Evolutionary conservation across 1,140 invertebrate genomes (phyloP).

Genomic region (Metaphire vulgaris): DNA sequence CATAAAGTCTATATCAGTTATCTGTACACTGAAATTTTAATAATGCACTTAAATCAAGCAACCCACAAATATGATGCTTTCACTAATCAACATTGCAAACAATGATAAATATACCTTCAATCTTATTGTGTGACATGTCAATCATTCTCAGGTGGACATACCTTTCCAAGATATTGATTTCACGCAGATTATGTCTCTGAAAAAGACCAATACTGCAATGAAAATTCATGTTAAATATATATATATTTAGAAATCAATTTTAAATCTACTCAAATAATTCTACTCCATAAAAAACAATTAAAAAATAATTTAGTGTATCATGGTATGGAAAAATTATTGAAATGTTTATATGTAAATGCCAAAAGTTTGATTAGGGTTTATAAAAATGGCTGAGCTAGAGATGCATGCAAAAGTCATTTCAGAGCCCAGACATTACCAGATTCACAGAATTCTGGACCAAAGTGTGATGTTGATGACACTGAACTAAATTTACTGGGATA

Average conservation of each 20-base stretch:
- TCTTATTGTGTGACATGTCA: slow-evolving; percentile 49
- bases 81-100: not conserved
- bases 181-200: slow-evolving; percentile 44
- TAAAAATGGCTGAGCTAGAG: no score
- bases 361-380: not conserved
- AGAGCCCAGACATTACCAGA: no score
- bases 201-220: slow-evolving; percentile 26
- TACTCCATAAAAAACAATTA: not conserved
- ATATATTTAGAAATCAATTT: not conserved
- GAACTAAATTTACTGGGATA: no score
- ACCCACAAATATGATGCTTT: no score
- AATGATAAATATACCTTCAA: slow-evolving; percentile 39
- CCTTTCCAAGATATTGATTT: slow-evolving; percentile 39
- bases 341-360: not conserved
- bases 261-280: not conserved
- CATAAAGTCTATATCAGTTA: not conserved
- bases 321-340: not conserved
- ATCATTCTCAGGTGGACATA: slow-evolving; percentile 48
- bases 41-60: no score
- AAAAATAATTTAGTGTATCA: not conserved
- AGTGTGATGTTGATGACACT: no score
- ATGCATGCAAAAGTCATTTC: no score
- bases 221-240: not conserved
- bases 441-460: no score
- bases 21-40: no score